A percentile compares a stretch with the other conserved stretches of the same genome.
These are phyloP conservation scores for Diarsia mendica DNA, from an alignment of 2,888 invertebrate genomes.

Conservation along the genomic window DNA sequence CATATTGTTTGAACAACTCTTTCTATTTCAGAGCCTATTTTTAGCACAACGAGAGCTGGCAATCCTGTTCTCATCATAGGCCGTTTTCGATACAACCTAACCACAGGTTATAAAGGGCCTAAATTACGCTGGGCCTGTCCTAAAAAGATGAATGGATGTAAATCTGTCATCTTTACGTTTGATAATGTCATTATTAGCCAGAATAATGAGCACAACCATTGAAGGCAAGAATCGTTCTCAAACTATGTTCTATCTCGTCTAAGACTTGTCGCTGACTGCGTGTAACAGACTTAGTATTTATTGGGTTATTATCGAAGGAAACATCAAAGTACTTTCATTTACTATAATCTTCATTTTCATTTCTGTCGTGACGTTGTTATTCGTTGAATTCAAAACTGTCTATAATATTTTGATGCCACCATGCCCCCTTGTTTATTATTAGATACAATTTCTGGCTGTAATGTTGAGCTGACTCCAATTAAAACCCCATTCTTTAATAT, in stretches of 20 bases:
- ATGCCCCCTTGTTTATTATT: too few relatives aligned
- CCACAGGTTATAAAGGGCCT: conserved; percentile 18
- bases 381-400: too few relatives aligned
- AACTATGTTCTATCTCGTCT: not conserved
- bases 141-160: conserved; percentile 33
- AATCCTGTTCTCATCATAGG: conserved; percentile 47
- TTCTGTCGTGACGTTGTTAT: too few relatives aligned
- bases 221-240: not conserved
- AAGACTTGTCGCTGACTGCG: too few relatives aligned
- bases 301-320: too few relatives aligned
- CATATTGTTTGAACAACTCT: not conserved
- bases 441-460: too few relatives aligned
- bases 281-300: too few relatives aligned
- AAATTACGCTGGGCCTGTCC: conserved; percentile 44
- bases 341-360: too few relatives aligned
- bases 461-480: too few relatives aligned
- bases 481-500: too few relatives aligned
- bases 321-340: too few relatives aligned
- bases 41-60: conserved; percentile 42
- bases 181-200: conserved; percentile 17
- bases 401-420: too few relatives aligned
- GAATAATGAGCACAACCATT: conserved; percentile 43
- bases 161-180: conserved; percentile 21
- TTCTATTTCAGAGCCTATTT: conserved; percentile 44
- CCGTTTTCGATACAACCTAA: conserved; percentile 35